Conservation (phyloP, 2,888 invertebrate genomes). For the Drosophila phalerata region DNA sequence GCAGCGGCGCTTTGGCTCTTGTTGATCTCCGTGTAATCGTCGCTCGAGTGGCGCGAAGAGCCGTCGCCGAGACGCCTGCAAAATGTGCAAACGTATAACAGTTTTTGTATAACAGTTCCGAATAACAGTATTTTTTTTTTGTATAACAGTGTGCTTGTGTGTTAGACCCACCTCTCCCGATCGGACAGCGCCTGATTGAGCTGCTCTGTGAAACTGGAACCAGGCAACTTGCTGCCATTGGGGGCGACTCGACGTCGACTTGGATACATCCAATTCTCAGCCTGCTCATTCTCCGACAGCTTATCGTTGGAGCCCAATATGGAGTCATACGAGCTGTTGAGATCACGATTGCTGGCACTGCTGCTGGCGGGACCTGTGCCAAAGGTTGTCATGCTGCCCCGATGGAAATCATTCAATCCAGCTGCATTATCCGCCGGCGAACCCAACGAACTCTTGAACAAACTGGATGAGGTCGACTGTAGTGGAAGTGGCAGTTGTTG, state of each 20-base stretch:
- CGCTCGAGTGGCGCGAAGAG: conserved; percentile 88
- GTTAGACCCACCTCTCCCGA: conserved; percentile 89
- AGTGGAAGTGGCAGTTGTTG: conserved; percentile 24
- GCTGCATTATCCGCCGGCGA: conserved; percentile 74
- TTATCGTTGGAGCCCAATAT: conserved; percentile 86
- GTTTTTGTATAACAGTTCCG: conserved; percentile 9
- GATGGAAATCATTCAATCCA: conserved; percentile 81
- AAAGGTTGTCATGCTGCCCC: conserved; percentile 83
- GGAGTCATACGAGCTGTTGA: conserved; percentile 86
- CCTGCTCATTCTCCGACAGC: conserved; percentile 84
- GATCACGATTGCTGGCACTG: conserved; percentile 82
- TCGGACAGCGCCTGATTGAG: conserved; percentile 94
- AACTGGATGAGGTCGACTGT: conserved; percentile 64
- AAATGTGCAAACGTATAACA: conserved; percentile 46
- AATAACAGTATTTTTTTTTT: conserved; percentile 1
- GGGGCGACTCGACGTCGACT: conserved; percentile 85
- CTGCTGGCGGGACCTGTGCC: conserved; percentile 72
- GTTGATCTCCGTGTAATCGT: conserved; percentile 88
- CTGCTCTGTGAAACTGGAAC: conserved; percentile 93
- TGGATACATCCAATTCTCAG: conserved; percentile 86
- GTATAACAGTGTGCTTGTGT: conserved; percentile 12
- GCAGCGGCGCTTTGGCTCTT: conserved; percentile 88
- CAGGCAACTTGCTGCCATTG: conserved; percentile 87
- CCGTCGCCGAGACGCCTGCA: conserved; percentile 85
- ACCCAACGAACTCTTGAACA: conserved; percentile 80